Conservation (phyloP, 2,113 vertebrate species). For the Eulemur macaco region DNA sequence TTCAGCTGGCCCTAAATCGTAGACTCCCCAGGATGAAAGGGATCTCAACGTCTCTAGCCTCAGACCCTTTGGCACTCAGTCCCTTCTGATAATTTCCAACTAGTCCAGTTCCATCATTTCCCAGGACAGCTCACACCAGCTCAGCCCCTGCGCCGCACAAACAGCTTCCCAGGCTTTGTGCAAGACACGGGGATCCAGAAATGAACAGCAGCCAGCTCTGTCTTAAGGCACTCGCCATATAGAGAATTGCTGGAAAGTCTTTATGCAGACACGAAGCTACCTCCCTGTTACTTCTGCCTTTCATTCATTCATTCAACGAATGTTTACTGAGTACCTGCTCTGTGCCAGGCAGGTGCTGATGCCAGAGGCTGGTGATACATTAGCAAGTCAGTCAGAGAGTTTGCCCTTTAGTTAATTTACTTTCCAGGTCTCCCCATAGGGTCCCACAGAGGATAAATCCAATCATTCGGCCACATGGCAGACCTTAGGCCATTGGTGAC, state of each 20-base stretch:
- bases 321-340: neutral
- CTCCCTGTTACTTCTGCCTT: neutral
- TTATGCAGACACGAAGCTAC: neutral
- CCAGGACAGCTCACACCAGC: neutral
- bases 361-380: neutral
- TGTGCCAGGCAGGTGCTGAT: neutral
- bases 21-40: neutral
- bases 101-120: neutral
- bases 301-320: neutral
- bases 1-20: neutral
- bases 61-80: neutral
- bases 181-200: neutral
- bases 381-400: neutral
- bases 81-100: neutral
- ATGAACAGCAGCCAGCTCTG: neutral
- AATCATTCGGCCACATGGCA: neutral
- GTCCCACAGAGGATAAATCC: neutral
- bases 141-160: neutral
- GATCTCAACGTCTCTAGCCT: neutral
- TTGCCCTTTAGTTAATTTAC: neutral
- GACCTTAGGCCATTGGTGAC: neutral
- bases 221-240: neutral
- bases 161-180: neutral
- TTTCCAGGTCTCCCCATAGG: neutral
- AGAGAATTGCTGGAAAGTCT: neutral